Evolutionary conservation across 2,113 vertebrate genomes (phyloP).

Genomic region (Tachuris rubrigastra): DNA sequence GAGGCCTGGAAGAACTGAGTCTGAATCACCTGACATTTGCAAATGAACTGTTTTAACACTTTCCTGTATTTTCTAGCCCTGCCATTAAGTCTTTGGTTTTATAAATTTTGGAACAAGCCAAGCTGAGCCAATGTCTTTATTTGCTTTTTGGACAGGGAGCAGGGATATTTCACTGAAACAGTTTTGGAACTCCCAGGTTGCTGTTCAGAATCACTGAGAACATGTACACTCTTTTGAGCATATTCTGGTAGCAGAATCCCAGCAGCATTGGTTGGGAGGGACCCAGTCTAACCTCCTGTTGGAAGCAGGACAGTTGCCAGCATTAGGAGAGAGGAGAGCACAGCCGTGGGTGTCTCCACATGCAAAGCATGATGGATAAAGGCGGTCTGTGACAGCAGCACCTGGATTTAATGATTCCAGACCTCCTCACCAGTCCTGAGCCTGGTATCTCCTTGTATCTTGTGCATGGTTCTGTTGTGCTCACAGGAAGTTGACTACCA

Average conservation of each 20-base stretch:
- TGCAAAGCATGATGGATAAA: background rate
- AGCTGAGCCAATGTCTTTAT: background rate
- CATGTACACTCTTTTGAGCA: fast-evolving
- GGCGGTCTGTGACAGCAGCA: background rate
- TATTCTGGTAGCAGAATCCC: background rate
- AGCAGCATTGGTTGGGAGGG: background rate
- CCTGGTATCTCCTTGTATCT: background rate
- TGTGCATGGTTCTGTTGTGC: background rate
- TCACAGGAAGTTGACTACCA: background rate
- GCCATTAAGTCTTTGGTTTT: background rate
- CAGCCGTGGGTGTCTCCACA: background rate
- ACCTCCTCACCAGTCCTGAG: background rate
- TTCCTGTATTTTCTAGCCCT: background rate
- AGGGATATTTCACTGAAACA: background rate
- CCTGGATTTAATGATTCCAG: background rate
- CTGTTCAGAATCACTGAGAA: background rate
- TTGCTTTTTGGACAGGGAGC: background rate
- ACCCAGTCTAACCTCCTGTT: background rate
- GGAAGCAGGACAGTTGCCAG: background rate
- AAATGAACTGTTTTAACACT: background rate
- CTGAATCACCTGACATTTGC: background rate
- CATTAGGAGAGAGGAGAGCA: background rate
- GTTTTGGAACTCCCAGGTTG: background rate
- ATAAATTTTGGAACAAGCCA: background rate
- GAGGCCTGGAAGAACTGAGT: background rate